Percentiles rank a stretch among this genome's conserved stretches.
Evolutionary conservation across 1,140 invertebrate species (phyloP).

Genomic region (Nasonia giraulti): DNA sequence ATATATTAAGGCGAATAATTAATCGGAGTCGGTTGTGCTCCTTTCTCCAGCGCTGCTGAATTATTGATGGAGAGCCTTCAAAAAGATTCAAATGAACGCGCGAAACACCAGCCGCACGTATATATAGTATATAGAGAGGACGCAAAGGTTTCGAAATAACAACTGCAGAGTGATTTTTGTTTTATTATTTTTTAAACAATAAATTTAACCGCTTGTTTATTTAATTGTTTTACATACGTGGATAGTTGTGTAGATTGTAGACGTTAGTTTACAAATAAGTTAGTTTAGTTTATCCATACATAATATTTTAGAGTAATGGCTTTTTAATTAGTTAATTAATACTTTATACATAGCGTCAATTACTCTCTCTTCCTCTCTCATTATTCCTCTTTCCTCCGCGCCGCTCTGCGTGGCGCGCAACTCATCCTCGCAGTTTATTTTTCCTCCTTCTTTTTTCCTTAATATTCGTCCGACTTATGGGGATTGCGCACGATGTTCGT

Average conservation of each 20-base stretch:
- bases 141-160: background rate
- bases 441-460: too few relatives aligned
- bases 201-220: conserved; percentile 73
- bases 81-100: background rate
- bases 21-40: background rate
- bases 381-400: background rate
- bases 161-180: background rate
- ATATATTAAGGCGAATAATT: conserved; percentile 23
- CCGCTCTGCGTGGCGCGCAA: background rate
- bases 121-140: background rate
- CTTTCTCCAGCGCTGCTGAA: conserved; percentile 9
- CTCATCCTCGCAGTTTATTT: background rate
- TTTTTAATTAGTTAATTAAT: conserved; percentile 69
- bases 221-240: conserved; percentile 71
- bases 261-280: conserved; percentile 77
- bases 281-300: conserved; percentile 73
- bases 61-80: conserved; percentile 16
- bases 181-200: conserved; percentile 73
- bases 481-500: background rate
- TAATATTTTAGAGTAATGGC: conserved; percentile 69
- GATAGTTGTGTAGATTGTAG: conserved; percentile 74
- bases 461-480: too few relatives aligned
- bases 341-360: conserved; percentile 67
- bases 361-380: background rate
- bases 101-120: background rate